Conservation (phyloP, 2,797 vertebrate species). For the Eleutherodactylus coqui region DNA sequence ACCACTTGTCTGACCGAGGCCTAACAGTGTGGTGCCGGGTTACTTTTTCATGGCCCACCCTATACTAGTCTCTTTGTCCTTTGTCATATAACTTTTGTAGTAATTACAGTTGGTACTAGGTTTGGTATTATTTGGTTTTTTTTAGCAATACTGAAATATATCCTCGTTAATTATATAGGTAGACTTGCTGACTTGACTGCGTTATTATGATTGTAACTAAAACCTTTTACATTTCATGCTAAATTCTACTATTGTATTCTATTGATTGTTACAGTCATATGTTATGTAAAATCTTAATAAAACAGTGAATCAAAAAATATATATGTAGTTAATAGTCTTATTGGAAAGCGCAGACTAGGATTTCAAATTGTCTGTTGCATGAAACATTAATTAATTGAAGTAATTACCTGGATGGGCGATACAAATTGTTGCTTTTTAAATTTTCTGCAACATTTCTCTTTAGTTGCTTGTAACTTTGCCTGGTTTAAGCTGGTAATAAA, state of each 20-base stretch:
- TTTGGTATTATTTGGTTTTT: too few species aligned
- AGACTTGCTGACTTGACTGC: neutral
- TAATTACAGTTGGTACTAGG: too few species aligned
- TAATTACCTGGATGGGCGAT: constrained; percentile 7
- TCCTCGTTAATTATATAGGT: too few species aligned
- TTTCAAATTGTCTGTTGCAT: constrained; percentile 24
- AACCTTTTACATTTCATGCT: neutral
- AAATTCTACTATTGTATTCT: neutral
- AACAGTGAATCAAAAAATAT: neutral
- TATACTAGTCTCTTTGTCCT: too few species aligned
- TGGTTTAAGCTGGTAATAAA: constrained; percentile 54
- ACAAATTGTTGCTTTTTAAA: constrained; percentile 41
- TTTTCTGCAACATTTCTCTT: constrained; percentile 41
- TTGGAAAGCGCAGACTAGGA: neutral
- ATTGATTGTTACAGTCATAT: neutral
- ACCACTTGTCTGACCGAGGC: too few species aligned
- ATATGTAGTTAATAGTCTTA: neutral
- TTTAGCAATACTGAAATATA: too few species aligned
- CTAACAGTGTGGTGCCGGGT: too few species aligned
- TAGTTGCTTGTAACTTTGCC: constrained; percentile 39
- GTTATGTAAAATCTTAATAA: neutral
- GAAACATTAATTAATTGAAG: constrained; percentile 34
- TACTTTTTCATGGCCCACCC: too few species aligned
- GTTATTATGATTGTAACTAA: neutral
- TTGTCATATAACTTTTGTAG: too few species aligned